These are phyloP conservation scores for Adela reaumurella DNA, from an alignment of 2,888 invertebrate species.

Conservation along the genomic window DNA sequence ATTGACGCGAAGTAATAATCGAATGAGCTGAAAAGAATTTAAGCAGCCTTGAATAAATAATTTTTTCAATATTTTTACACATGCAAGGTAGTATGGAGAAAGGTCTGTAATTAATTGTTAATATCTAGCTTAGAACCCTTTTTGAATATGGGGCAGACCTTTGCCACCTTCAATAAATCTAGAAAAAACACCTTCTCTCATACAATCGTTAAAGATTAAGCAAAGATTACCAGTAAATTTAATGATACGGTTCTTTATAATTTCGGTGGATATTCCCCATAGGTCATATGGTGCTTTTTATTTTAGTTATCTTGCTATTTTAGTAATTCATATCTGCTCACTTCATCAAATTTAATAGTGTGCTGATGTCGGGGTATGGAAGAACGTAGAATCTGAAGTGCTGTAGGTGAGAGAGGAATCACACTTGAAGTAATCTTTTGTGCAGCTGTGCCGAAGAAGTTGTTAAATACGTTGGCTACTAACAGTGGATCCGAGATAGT, in stretches of 20 bases:
- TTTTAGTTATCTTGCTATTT: too few species aligned
- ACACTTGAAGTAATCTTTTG: not conserved
- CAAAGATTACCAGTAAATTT: not conserved
- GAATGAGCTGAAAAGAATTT: not conserved
- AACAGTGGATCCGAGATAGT: not conserved
- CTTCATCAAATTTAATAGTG: too few species aligned
- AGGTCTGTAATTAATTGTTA: not conserved
- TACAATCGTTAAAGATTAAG: not conserved
- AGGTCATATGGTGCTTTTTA: too few species aligned
- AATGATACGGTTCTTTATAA: too few species aligned
- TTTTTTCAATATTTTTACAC: not conserved
- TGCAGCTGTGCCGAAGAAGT: not conserved
- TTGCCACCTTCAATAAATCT: not conserved
- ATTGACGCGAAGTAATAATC: not conserved
- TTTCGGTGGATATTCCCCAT: too few species aligned
- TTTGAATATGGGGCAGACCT: not conserved
- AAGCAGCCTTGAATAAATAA: not conserved
- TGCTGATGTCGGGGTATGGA: too few species aligned
- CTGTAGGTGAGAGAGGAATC: too few species aligned
- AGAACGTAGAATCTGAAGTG: too few species aligned
- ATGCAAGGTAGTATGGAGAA: not conserved
- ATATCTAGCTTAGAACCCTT: not conserved
- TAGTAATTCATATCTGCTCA: too few species aligned
- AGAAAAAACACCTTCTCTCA: not conserved
- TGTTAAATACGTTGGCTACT: not conserved